Conservation (phyloP, 2,888 invertebrate genomes). For the Erebia epiphron region DNA sequence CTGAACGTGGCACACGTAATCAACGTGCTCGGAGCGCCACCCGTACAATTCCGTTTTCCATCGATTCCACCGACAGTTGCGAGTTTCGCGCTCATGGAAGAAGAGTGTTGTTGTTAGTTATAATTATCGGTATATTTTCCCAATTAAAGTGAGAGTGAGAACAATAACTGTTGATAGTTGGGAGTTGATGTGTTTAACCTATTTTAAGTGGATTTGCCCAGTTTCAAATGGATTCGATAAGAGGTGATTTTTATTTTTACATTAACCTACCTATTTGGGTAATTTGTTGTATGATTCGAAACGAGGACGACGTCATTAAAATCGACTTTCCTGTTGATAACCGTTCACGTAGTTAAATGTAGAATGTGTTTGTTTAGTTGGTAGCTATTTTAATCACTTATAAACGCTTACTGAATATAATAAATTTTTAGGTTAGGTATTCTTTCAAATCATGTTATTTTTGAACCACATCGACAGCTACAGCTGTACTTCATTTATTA, state of each 20-base stretch:
- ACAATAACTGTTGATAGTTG: slow-evolving; percentile 45
- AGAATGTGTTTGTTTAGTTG: slow-evolving; percentile 3
- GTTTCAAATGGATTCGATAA: slow-evolving; percentile 68
- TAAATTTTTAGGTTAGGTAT: slow-evolving; percentile 13
- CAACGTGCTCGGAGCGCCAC: slow-evolving; percentile 44
- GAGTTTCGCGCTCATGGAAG: slow-evolving; percentile 69
- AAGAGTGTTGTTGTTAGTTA: slow-evolving; percentile 59
- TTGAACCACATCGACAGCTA: neutral
- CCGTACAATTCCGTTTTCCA: slow-evolving; percentile 42
- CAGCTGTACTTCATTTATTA: neutral
- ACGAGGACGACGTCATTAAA: slow-evolving; percentile 55
- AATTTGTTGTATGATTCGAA: slow-evolving; percentile 49
- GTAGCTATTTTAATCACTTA: neutral
- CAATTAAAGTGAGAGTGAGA: slow-evolving; percentile 60
- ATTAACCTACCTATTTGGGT: slow-evolving; percentile 53
- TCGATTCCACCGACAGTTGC: slow-evolving; percentile 55
- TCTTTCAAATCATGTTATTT: slow-evolving; percentile 1
- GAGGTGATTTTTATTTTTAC: slow-evolving; percentile 63
- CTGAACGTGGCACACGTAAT: slow-evolving; percentile 46
- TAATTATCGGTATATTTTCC: slow-evolving; percentile 48
- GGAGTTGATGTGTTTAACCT: slow-evolving; percentile 56
- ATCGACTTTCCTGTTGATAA: slow-evolving; percentile 38
- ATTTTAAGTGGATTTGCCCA: slow-evolving; percentile 47
- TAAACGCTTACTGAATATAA: neutral
- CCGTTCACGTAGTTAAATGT: slow-evolving; percentile 3